Base-by-base conservation (phyloP, 2,888 invertebrate genomes). In the Acronicta aceris region DNA sequence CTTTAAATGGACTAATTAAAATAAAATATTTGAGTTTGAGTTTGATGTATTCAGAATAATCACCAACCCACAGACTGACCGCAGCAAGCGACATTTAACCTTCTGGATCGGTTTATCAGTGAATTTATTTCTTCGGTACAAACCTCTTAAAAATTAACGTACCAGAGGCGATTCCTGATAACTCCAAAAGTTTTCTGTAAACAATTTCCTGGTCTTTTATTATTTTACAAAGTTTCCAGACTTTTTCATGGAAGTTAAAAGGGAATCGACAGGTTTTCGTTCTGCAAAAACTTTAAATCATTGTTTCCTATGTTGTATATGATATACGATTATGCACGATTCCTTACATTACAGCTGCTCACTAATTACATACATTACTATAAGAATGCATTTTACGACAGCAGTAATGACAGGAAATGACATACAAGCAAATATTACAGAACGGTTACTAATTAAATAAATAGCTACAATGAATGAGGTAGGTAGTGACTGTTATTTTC, bases 391-490 rank as follows among this genome's bases (percentile, higher is more conserved):
- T 13, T 52, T 50, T 25, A 57, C 21, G 16, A 45, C 12, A 49
- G 25, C 5, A 40, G 42, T 41, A 68, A 61, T 48, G 41, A 41
- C 56, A 70, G 75, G 57, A 70, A 74, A 70, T 74, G 40, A 70
- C 21, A 21, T 50, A 52, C 46, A 59, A 45, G 57, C 47, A 57
- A 48, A 63, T 57, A 63, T 38, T 15, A 68, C 52, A 43, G 13
- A 53, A 38, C 21, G 8, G 41, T 57, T 74, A 70, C 38, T 70
- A 70, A 74, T 70, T 52, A 70, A 42, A 54, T 52, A 62, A 74
- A 74, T 70, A 57, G 46, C 5, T 30, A 38, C 46, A 62, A 21
- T 45, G 46, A 13, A n/a, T 38, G 38, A 38, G n/a, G 6, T 5
- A 38, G n/a, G 6, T 5, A 38, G 13, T n/a, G 13, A 69, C 46